A percentile compares a stretch with the other conserved stretches of the same genome.
phyloP scores from a whole-genome alignment of 1,140 invertebrate species.

The Battus philenor region DNA sequence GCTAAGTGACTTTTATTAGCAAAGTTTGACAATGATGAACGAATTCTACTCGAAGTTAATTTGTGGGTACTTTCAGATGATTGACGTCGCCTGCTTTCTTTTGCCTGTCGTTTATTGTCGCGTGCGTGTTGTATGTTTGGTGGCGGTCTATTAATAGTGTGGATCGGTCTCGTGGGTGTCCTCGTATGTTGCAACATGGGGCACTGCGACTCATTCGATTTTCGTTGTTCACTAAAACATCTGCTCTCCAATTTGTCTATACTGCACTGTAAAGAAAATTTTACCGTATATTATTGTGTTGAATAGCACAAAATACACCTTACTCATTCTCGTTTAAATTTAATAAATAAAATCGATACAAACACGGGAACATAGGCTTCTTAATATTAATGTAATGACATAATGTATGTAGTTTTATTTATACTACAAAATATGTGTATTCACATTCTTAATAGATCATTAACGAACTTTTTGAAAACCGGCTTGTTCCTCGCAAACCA shows the following conservation, averaged over 20 bases:
- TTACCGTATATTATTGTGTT: too few relatives aligned
- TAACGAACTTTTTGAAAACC: too few relatives aligned
- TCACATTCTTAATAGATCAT: too few relatives aligned
- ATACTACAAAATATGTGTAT: too few relatives aligned
- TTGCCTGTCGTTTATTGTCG: slow-evolving; percentile 43
- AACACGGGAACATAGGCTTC: too few relatives aligned
- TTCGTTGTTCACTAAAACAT: slow-evolving; percentile 79
- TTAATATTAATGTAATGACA: too few relatives aligned
- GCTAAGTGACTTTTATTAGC: slow-evolving; percentile 70
- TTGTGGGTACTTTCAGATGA: slow-evolving; percentile 59
- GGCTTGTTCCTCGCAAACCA: too few relatives aligned
- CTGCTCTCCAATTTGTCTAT: slow-evolving; percentile 75
- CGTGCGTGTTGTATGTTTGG: slow-evolving; percentile 48
- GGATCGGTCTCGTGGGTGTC: slow-evolving; percentile 65
- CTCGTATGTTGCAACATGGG: slow-evolving; percentile 79
- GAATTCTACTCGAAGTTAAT: slow-evolving; percentile 60
- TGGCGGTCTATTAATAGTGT: slow-evolving; percentile 59
- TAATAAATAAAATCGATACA: too few relatives aligned
- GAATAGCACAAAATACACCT: too few relatives aligned
- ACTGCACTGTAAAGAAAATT: slow-evolving; percentile 83
- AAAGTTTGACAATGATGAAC: slow-evolving; percentile 67
- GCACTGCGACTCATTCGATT: slow-evolving; percentile 85
- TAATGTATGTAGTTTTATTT: too few relatives aligned
- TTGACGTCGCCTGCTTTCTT: slow-evolving; percentile 43
- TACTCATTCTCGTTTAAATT: too few relatives aligned